Evolutionary conservation across 2,888 invertebrate species (phyloP), one percentile per base, ranked within the genome.

Genomic region (Sarcophaga carnaria): DNA sequence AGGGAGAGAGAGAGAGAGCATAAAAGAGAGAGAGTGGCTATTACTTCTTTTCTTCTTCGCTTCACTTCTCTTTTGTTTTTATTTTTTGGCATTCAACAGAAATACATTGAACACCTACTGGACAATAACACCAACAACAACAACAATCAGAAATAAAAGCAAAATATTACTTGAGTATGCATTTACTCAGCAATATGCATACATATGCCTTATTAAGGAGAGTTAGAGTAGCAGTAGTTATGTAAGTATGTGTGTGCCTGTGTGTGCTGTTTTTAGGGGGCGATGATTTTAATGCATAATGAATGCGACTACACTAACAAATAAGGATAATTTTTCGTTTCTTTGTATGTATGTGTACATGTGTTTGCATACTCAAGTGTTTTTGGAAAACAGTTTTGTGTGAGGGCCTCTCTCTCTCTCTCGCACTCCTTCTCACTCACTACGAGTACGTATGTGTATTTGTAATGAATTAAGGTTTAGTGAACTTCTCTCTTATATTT

Each of bases 281-380:
- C 91, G 91, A 90, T 91, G 91, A 91, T 91, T 92, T 92, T 91
- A 91, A 91, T 91, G 91, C 91, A 91, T 91, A 91, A 91, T 91
- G 91, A 90, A 91, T 90, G 89, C 89, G 77, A 83, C 79, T 87
- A 79, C 63, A 67, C 70, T n/a, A 71, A 54, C 25, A 79, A 79
- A 54, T 82, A 80, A 76, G 79, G 75, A 87, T 87, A 87, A 87
- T 84, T 84, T 84, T 84, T 67, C 78, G 75, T 84, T 79, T 69
- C 14, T 72, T 20, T 59, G 11, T 45, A 17, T 22, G 64, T 71
- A 20, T 11, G 67, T 83, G 37, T 81, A n/a, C 72, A 6, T 47
- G 69, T 60, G 59, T 66, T 11, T 82, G 72, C 62, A 20, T 69
- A 79, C 72, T 45, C 62, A 77, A 67, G 11, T 74, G 62, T 62